Evolutionary conservation across 2,797 vertebrate species (phyloP), one percentile per base, ranked within the genome.

Genomic region (Lateolabrax maculatus): DNA sequence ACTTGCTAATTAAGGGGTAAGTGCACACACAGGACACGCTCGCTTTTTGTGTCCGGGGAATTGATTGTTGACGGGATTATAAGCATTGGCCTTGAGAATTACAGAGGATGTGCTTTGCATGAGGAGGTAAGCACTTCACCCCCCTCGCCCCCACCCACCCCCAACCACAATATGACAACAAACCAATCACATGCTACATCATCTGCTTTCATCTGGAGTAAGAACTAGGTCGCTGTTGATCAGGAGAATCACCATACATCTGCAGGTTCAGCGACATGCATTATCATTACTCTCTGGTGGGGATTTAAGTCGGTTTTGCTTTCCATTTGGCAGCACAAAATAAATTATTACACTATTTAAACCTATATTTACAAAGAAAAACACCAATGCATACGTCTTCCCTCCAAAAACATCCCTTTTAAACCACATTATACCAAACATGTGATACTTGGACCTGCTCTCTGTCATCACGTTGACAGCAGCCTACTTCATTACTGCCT

Each of bases 171-270:
- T 81, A 91, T 81, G 80, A 90, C 87, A 90, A 88, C 90, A 90
- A 80, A 90, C 86, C 83, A 91, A 90, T 92, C 84, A 81, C 87
- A 83, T 66, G 87, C 84, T 31, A 39, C 87, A 89, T 88, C 87
- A 68, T 83, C 84, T 88, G 88, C 84, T 85, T 80, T 87, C 87
- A 88, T 89, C 83, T 89, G 80, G 77, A 88, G 67, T 75, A 85
- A 91, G 88, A 93, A 89, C 58, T 94, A 89, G 88, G 92, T 90
- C 88, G 80, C 86, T 60, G 56, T 55, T 60, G 72, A 87, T 86
- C 88, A 86, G 86, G 66, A 90, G 89, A 86, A 68, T 87, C 87
- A 36, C 80, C 78, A 85, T 62, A 80, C 83, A 90, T 90, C 87
- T 86, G 85, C 87, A 91, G 81, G 86, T 85, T 84, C 62, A 73